A percentile compares a stretch with the other conserved stretches of the same genome.
phyloP scores from a whole-genome alignment of 1,140 invertebrate genomes.

The Druon quercuslanigerum region DNA sequence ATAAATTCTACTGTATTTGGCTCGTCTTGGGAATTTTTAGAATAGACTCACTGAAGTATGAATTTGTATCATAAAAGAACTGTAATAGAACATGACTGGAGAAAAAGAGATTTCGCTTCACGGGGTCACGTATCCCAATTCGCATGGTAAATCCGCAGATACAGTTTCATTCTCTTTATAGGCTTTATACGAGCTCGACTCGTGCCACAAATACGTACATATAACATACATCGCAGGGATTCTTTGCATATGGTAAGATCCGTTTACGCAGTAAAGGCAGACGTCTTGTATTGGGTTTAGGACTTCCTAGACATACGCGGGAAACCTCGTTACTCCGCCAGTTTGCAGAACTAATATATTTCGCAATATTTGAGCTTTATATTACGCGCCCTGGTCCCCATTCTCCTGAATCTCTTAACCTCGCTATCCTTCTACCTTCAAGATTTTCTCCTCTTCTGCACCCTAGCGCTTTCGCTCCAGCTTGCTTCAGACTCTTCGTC shows the following conservation, averaged over 20 bases:
- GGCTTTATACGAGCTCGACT: slow-evolving; percentile 21
- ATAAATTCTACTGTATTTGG: no score
- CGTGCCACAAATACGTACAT: slow-evolving; percentile 13
- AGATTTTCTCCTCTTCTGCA: slow-evolving; percentile 13
- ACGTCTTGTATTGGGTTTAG: slow-evolving; percentile 40
- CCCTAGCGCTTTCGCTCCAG: not conserved
- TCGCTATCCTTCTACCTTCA: not conserved
- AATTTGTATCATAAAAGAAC: no score
- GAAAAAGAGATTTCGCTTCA: slow-evolving; percentile 2
- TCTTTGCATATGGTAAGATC: slow-evolving; percentile 29
- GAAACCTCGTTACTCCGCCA: slow-evolving; percentile 53
- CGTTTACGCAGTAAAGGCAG: slow-evolving; percentile 24
- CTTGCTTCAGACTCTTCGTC: not conserved
- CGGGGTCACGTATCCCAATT: slow-evolving; percentile 27
- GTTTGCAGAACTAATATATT: slow-evolving; percentile 57
- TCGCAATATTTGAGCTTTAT: slow-evolving; percentile 55
- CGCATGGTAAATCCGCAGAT: slow-evolving; percentile 22
- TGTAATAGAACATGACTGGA: no score
- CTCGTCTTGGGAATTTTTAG: no score
- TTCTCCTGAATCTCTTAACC: not conserved
- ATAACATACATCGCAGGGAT: slow-evolving; percentile 22
- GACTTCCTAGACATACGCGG: slow-evolving; percentile 35
- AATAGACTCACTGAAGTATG: no score
- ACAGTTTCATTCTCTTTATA: slow-evolving; percentile 22
- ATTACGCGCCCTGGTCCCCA: not conserved